Conservation (phyloP, 1,140 invertebrate species). For the Scaptomyza hsui region DNA sequence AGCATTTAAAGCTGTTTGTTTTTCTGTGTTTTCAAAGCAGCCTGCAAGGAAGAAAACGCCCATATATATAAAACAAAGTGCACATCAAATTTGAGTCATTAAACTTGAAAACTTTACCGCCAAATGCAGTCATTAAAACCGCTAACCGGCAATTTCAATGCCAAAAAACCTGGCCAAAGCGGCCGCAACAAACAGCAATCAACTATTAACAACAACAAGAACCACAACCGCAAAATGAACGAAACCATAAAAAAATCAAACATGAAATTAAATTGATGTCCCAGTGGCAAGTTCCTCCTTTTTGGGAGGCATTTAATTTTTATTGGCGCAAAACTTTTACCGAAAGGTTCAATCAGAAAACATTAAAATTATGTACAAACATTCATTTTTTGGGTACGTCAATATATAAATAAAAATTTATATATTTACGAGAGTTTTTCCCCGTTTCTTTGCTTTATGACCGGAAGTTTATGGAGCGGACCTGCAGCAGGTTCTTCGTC, state of each 20-base stretch:
- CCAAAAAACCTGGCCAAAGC: slow-evolving; percentile 22
- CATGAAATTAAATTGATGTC: slow-evolving; percentile 81
- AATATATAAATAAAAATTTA: slow-evolving; percentile 30
- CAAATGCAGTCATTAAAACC: slow-evolving; percentile 76
- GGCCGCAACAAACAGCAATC: slow-evolving; percentile 60
- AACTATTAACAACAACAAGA: slow-evolving; percentile 61
- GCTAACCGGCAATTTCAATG: slow-evolving; percentile 55
- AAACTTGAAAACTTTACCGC: slow-evolving; percentile 73
- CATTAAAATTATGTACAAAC: slow-evolving; percentile 80
- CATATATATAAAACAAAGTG: slow-evolving; percentile 48
- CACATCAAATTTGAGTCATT: slow-evolving; percentile 78
- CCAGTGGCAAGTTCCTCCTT: slow-evolving; percentile 29
- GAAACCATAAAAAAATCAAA: slow-evolving; percentile 67
- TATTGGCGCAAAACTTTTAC: slow-evolving; percentile 30
- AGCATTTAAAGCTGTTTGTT: slow-evolving; percentile 10
- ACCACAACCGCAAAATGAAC: slow-evolving; percentile 27
- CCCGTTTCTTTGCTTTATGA: slow-evolving; percentile 55
- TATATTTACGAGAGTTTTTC: slow-evolving; percentile 58
- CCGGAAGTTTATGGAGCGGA: slow-evolving; percentile 68
- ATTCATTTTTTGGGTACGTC: too few relatives aligned
- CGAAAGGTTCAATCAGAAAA: slow-evolving; percentile 64
- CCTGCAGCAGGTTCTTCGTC: slow-evolving; percentile 40
- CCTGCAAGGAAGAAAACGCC: slow-evolving; percentile 1
- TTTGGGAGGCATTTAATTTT: slow-evolving; percentile 38
- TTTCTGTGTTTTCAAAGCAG: background rate